Evolutionary conservation across 1,140 invertebrate species (phyloP), one percentile per base, ranked within the genome.

Genomic region (Drosophila mojavensis): DNA sequence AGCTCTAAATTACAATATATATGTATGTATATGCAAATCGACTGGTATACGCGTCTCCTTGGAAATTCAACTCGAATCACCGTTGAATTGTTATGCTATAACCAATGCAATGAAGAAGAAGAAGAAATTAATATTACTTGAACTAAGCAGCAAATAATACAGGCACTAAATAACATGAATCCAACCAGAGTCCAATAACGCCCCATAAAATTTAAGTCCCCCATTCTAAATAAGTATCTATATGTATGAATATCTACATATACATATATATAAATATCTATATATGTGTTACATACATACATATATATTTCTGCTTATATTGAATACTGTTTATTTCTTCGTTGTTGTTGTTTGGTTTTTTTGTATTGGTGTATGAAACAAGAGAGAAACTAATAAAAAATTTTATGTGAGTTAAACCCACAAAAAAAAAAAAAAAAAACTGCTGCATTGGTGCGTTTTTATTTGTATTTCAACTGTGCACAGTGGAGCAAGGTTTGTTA

Each of bases 341-440:
- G 48, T 80, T 76, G 73, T 73, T 84, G 68, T 82, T 67, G 55
- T 72, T 56, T 53, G 48, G 9, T 60, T 54, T 43, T 43, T 70
- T 79, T 79, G 55, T 48, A 43, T 73, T 61, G 79, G 41, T 77
- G 77, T 73, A 65, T 47, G 33, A 67, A 72, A 59, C 50, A 71
- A 76, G 56, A 60, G 60, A 64, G 54, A 86, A 88, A 83, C 80
- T 89, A 88, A 88, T 89, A 89, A 79, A 89, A 76, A 69, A 78
- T 67, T 75, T 67, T 78, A 80, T 88, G 84, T 84, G 84, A 84
- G 84, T 84, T 89, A 58, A 89, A 75, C 77, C 78, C 58, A 83
- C 59, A 74, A 64, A 77, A 62, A 33, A 28, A 28, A 28, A 28
- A 28, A 28, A 28, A 62, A 43, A 43, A 58, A 53, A 43, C 67